Evolutionary conservation across 2,888 invertebrate genomes (phyloP), one percentile per base, ranked within the genome.

Genomic region (Horisme vitalbata): DNA sequence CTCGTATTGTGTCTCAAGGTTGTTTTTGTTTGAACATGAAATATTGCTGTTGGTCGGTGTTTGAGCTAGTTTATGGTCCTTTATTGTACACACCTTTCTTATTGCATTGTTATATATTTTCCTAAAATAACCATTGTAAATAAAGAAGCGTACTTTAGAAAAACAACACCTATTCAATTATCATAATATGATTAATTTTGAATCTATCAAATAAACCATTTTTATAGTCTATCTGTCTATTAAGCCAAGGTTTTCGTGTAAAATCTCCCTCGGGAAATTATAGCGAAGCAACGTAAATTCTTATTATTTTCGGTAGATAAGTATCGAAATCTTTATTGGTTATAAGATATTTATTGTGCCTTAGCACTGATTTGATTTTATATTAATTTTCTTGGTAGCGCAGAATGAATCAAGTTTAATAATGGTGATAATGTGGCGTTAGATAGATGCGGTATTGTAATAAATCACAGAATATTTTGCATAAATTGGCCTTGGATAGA

Each of bases 221-320:
- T 33, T 27, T 15, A 14, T 15, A 27, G 27, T 20, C 8, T 10
- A n/a, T n/a, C n/a, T n/a, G 18, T 12, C 20, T 20, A 13, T 8
- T 1, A 18, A 27, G 14, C 26, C 31, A 26, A 33, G 33, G 18
- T 33, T 45, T 52, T 41, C 38, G 26, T 49, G 44, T 55, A 39
- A 47, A 49, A 50, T 18, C 15, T 48, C 53, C 43, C 45, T 31
- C 26, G 39, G 46, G 53, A 58, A 53, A 58, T 58, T 46, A 53
- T 38, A 37, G 32, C 27, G 28, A 26, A 24, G 31, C 39, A 13
- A 44, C 10, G 32, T 33, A 32, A 33, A 33, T 35, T 45, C 39
- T 23, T 28, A 13, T n/a, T 45, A 36, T 34, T 43, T 38, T 41
- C 9, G n/a, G n/a, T n/a, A n/a, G n/a, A n/a, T n/a, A n/a, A 9